Conservation (phyloP, 2,888 invertebrate genomes). For the Hirtodrosophila alboralis region DNA sequence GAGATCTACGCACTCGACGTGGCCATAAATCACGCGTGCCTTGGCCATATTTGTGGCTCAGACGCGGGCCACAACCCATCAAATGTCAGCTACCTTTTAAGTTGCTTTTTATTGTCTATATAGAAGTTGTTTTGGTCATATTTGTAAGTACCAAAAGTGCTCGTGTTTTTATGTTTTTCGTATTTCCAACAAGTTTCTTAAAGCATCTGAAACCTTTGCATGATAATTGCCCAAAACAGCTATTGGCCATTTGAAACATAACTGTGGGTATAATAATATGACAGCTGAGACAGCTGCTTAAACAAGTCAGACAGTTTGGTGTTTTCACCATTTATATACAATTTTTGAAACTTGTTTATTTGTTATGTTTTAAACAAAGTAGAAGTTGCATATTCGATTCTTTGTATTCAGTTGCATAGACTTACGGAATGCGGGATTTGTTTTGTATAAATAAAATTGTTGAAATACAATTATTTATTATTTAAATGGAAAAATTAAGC, state of each 20-base stretch:
- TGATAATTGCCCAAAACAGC: slow-evolving; percentile 31
- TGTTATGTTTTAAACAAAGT: slow-evolving; percentile 10
- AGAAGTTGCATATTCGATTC: slow-evolving; percentile 5
- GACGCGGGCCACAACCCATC: slow-evolving; percentile 57
- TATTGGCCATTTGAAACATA: slow-evolving; percentile 36
- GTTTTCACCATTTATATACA: slow-evolving; percentile 49
- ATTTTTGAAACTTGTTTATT: slow-evolving; percentile 29
- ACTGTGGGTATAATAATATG: slow-evolving; percentile 35
- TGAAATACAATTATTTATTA: no score
- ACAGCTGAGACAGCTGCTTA: slow-evolving; percentile 39
- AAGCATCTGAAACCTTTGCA: slow-evolving; percentile 13
- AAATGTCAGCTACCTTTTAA: slow-evolving; percentile 69
- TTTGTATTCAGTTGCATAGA: neutral
- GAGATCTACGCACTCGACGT: slow-evolving; percentile 45
- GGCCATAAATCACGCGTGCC: slow-evolving; percentile 67
- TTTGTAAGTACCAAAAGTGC: slow-evolving; percentile 42
- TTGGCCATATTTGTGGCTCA: slow-evolving; percentile 56
- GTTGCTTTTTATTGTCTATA: slow-evolving; percentile 46
- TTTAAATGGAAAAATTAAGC: no score
- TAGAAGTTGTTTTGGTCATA: slow-evolving; percentile 57
- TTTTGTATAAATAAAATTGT: neutral
- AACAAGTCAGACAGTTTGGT: slow-evolving; percentile 24
- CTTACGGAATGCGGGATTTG: neutral
- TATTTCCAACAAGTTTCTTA: slow-evolving; percentile 37
- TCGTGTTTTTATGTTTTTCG: slow-evolving; percentile 8